Base-by-base conservation (phyloP, 2,113 vertebrate genomes). In the Campylomormyrus numenius region DNA sequence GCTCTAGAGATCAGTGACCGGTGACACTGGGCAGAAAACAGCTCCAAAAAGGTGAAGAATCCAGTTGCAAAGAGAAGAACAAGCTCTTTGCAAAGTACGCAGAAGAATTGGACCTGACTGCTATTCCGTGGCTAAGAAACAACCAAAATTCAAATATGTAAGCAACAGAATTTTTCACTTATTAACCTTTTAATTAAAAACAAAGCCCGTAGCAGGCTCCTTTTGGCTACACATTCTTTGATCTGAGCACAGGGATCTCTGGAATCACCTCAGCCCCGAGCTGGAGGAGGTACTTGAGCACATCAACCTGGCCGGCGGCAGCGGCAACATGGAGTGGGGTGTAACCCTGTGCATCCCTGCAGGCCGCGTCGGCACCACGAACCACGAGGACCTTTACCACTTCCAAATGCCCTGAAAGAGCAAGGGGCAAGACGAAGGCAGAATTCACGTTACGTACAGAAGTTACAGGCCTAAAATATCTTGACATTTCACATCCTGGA, bases 241-340 rank as follows among this genome's bases (percentile, higher is more conserved):
- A 35, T 39, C 70, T 17, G 70, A 39, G 35, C 74, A 80, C 35
- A 80, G 17, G 35, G n/a, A 85, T 0, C 21, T 85, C 83, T n/a
- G 45, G 45, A 85, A 13, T 93, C 93, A 99, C 98, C 97, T 99
- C 98, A 0, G 97, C 96, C 9, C 96, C 96, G 50, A 97, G 95
- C 90, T 95, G 95, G 90, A 99, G 93, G 70, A 99, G 96, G 93
- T 97, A 97, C 85, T 96, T 96, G 93, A 98, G 95, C 5, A 97
- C 95, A 0, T 98, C 98, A 1, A 97, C 93, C 92, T 98, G 97
- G 90, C 98, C 98, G 0, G 95, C 96, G 90, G 97, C 96, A 0
- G 98, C 97, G 0, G 98, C 98, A 0, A 96, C 97, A 56, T 99
- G 98, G 31, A 99, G 97, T 17, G 98, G 96, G 2, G 97, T 98